Base-by-base conservation (phyloP, 92 coral and sea anemone species). In the Epizoanthus ramosus region DNA sequence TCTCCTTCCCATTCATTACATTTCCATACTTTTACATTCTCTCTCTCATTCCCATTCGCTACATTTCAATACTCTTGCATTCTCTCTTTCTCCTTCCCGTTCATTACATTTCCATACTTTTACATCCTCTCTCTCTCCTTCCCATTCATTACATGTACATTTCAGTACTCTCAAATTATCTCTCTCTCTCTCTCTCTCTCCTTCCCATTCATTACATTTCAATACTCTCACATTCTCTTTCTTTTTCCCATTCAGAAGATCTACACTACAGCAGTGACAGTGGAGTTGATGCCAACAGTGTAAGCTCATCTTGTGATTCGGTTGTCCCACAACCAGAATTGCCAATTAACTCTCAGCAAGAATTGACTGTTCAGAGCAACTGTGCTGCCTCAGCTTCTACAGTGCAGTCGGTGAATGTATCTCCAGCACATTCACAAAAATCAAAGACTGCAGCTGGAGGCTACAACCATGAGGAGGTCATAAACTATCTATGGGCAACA, bases 271-370 rank as follows among this genome's bases (percentile, higher is more conserved):
- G 94, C 83, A 93, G 98, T 87, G 98, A 93, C 73, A 91, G 98
- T 89, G 98, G 98, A 10, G 98, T 93, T 18, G 95, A 93, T 68
- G 98, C 92, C 12, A 89, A 83, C 74, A 93, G 95, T 31, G 88
- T 91, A 54, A 87, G 95, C 73, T 77, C 82, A 0, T 93, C 95
- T 22, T 93, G 93, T 75, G 95, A 91, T 60, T 79, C 92, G 13
- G 92, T 85, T 41, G 74, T 75, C 61, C 86, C 77, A 35, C 94
- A 90, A 22, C 89, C 87, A 47, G 87, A 80, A n/a, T 50, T 71
- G 8, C 64, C 80, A 61, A 19, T 19, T 12, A 16, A 8, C 37
- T 14, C 57, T 12, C 70, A 6, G 59, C 82, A 43, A 41, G 82
- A 39, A 13, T 61, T 57, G 18, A 16, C 58, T 22, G 59, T 77